Evolutionary conservation across 2,797 vertebrate species (phyloP).

Genomic region (Fistularia tabacaria): DNA sequence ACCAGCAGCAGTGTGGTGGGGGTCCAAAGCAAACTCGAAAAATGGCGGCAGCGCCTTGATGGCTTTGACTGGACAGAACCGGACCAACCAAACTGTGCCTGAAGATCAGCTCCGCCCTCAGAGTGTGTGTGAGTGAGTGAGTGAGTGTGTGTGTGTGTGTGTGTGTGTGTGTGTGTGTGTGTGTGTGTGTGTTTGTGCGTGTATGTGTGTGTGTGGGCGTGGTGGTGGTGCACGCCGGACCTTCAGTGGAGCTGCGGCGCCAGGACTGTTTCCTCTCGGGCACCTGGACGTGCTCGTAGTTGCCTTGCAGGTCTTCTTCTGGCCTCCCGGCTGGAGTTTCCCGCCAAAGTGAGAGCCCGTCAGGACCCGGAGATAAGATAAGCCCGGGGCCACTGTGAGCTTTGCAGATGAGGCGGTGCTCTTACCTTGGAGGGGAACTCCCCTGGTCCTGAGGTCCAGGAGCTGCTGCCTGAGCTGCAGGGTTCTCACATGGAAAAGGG

Average conservation of each 20-base stretch:
- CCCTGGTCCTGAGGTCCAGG: too few relatives aligned
- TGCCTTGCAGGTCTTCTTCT: constrained; percentile 54
- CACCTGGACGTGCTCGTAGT: constrained; percentile 55
- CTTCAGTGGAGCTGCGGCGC: constrained; percentile 53
- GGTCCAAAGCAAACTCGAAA: too few relatives aligned
- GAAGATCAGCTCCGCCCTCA: constrained; percentile 19
- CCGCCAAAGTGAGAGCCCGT: constrained; percentile 30
- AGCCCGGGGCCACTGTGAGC: too few relatives aligned
- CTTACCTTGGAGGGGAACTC: too few relatives aligned
- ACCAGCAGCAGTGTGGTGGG: too few relatives aligned
- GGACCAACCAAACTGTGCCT: constrained; percentile 57
- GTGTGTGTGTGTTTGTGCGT: too few relatives aligned
- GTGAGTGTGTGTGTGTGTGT: too few relatives aligned
- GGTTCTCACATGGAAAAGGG: constrained; percentile 1
- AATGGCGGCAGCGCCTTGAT: constrained; percentile 6
- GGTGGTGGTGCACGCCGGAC: constrained; percentile 43
- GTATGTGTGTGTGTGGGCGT: background rate
- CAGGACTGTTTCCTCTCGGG: constrained; percentile 65
- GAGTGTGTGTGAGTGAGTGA: too few relatives aligned
- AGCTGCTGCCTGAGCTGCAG: too few relatives aligned
- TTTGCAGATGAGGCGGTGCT: too few relatives aligned
- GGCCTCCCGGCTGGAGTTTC: constrained; percentile 40
- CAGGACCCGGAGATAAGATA: too few relatives aligned
- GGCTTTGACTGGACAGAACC: constrained; percentile 37
- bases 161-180: too few relatives aligned